Base-by-base conservation (phyloP, 2,113 vertebrate genomes). In the Bucco capensis region DNA sequence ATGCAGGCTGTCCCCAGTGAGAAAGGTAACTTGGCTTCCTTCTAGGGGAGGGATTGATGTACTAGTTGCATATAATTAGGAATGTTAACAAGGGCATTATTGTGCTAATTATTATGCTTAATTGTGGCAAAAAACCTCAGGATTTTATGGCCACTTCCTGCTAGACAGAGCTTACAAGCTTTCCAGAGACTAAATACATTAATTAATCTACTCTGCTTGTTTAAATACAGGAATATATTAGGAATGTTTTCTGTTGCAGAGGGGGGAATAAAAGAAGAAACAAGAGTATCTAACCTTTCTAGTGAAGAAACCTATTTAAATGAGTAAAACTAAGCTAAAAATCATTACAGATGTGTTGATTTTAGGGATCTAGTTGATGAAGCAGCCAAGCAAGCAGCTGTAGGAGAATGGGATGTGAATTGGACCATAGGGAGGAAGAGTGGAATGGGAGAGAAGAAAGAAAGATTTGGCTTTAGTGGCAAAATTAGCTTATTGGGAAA, bases 71-170 rank as follows among this genome's bases (percentile, higher is more conserved):
- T 89, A 13, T 82, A 66, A 92, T 93, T 88, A 92, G 33, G 37
- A n/a, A 53, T 66, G 80, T 46, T 96, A 96, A 95, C 73, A 83
- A 81, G 95, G 83, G 72, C 83, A 88, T 92, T 92, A 92, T 86
- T 92, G 53, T 86, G 85, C 54, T 92, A 83, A 94, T 96, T 94
- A 91, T 95, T 92, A 80, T 77, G 60, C 72, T 67, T 92, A 74
- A 93, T 94, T 92, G 93, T 71, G 77, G 31, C 40, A 37, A 50
- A 89, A 93, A 79, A 19, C 2, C 2, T 47, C 44, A 76, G 77
- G 80, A 89, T 35, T 88, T 94, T 78, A 33, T n/a, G 72, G 65
- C 83, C 23, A 11, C 72, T 95, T 92, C 72, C 72, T 94, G 85
- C 85, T 85, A 88, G 91, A 60, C 58, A 91, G 58, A 89, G 44